phyloP scores from a whole-genome alignment of 2,888 invertebrate species.

The Andrena trimmerana region DNA sequence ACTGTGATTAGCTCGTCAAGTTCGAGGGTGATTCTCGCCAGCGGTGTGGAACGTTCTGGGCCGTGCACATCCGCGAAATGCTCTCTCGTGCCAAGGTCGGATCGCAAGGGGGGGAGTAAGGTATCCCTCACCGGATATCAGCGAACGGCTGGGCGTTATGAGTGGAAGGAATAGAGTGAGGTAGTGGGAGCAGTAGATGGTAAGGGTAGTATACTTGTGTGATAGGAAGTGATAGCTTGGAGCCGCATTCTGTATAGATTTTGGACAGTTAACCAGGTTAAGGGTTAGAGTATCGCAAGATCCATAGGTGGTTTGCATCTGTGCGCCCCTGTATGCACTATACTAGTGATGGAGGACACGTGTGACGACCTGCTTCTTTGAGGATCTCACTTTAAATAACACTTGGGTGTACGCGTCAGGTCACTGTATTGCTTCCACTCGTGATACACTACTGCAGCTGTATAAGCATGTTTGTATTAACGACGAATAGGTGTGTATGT shows the following conservation, averaged over 20 bases:
- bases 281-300: neutral
- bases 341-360: neutral
- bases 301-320: neutral
- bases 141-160: neutral
- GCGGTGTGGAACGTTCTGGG: neutral
- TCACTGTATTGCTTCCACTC: neutral
- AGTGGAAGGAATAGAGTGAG: neutral
- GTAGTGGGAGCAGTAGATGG: neutral
- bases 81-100: constrained; percentile 2
- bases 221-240: neutral
- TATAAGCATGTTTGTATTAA: neutral
- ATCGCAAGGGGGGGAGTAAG: constrained; percentile 28
- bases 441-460: neutral
- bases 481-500: constrained; percentile 63
- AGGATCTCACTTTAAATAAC: no score
- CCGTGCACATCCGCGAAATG: neutral
- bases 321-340: neutral
- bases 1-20: constrained; percentile 73
- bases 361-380: neutral
- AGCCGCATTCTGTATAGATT: neutral
- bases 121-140: neutral
- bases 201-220: neutral
- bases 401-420: neutral
- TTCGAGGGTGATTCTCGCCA: constrained; percentile 65
- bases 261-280: neutral